Conservation (phyloP, 2,797 vertebrate species). For the Siniperca undulata region DNA sequence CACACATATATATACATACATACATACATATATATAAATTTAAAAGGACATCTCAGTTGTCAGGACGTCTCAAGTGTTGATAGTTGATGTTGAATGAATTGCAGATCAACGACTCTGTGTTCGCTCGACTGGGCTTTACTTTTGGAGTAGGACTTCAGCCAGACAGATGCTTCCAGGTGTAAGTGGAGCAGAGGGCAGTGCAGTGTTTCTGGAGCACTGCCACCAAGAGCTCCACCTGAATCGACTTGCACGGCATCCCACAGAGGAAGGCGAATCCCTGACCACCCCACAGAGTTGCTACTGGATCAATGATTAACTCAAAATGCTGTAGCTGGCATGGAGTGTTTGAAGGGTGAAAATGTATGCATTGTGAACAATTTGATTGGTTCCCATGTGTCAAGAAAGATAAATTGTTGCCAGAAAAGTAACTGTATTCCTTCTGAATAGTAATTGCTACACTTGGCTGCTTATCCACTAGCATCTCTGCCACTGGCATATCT, state of each 20-base stretch:
- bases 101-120: slow-evolving; percentile 65
- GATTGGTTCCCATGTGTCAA: slow-evolving; percentile 48
- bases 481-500: slow-evolving; percentile 37
- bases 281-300: neutral
- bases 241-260: slow-evolving; percentile 27
- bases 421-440: slow-evolving; percentile 45
- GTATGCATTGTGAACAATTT: slow-evolving; percentile 45
- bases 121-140: slow-evolving; percentile 57
- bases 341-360: slow-evolving; percentile 24
- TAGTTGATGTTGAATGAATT: slow-evolving; percentile 66
- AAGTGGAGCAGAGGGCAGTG: slow-evolving; percentile 57
- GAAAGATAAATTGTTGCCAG: slow-evolving; percentile 57
- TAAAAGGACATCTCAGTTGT: slow-evolving; percentile 25
- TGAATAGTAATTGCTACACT: slow-evolving; percentile 61
- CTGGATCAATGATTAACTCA: slow-evolving; percentile 55
- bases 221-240: slow-evolving; percentile 52
- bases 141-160: slow-evolving; percentile 52
- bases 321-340: slow-evolving; percentile 16
- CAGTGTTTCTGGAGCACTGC: slow-evolving; percentile 56
- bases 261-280: slow-evolving; percentile 6
- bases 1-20: no score
- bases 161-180: slow-evolving; percentile 74
- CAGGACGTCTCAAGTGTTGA: no score
- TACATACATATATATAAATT: neutral
- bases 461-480: slow-evolving; percentile 46